A percentile compares a stretch with the other conserved stretches of the same genome.
Conservation (phyloP, 1,140 invertebrate genomes). For the Asbolus verrucosus region DNA sequence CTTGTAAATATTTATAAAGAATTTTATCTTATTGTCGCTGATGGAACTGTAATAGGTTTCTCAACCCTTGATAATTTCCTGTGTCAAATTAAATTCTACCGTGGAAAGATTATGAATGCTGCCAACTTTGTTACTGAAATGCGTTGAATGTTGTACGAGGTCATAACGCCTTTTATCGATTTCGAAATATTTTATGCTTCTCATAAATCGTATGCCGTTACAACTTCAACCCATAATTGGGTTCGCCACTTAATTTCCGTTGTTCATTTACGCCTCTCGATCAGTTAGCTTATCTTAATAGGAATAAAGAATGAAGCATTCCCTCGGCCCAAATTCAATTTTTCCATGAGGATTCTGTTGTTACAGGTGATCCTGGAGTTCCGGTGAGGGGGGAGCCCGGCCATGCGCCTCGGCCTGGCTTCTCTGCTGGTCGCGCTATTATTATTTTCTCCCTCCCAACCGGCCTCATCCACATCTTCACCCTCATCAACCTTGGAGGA, state of each 20-base stretch:
- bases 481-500: not conserved
- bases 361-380: slow-evolving; percentile 62
- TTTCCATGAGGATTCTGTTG: not conserved
- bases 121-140: too few species aligned
- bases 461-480: slow-evolving; percentile 12
- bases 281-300: not conserved
- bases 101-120: too few species aligned
- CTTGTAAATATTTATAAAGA: too few species aligned
- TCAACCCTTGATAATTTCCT: too few species aligned
- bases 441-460: slow-evolving; percentile 67
- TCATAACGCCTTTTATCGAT: not conserved
- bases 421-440: slow-evolving; percentile 66
- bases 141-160: not conserved
- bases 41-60: too few species aligned
- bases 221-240: not conserved
- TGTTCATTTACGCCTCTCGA: not conserved
- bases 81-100: too few species aligned
- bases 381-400: slow-evolving; percentile 63
- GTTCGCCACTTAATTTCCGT: not conserved
- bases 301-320: slow-evolving; percentile 17
- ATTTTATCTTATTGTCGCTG: too few species aligned
- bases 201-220: too few species aligned
- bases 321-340: not conserved
- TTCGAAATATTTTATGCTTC: slow-evolving; percentile 1
- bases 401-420: slow-evolving; percentile 65